Evolutionary conservation across 2,888 invertebrate species (phyloP).

Genomic region (Iphiclides podalirius): DNA sequence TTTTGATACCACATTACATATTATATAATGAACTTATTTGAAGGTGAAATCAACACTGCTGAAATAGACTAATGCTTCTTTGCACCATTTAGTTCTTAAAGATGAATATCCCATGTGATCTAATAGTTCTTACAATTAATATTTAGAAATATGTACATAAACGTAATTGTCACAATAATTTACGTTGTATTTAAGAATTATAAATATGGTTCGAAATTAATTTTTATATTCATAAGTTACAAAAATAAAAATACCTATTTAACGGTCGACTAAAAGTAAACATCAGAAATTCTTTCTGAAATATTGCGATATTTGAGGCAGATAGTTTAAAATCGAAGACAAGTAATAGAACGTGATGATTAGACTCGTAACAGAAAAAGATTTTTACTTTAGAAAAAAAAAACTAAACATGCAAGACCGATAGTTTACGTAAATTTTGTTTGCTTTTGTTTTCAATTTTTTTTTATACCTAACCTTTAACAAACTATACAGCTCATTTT

Average conservation of each 20-base stretch:
- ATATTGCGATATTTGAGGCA: neutral
- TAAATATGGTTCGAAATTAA: neutral
- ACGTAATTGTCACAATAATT: neutral
- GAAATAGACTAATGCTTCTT: neutral
- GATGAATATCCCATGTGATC: neutral
- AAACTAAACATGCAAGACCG: too few species aligned
- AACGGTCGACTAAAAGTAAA: neutral
- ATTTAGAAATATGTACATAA: neutral
- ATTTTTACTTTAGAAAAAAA: neutral
- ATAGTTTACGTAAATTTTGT: too few species aligned
- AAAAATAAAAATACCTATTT: neutral
- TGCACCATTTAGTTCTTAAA: neutral
- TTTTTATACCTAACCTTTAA: too few species aligned
- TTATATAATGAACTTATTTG: too few species aligned
- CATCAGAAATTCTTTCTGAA: neutral
- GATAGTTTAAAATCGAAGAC: neutral
- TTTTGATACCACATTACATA: neutral
- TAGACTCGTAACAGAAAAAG: too few species aligned
- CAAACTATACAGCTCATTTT: too few species aligned
- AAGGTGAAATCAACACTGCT: neutral
- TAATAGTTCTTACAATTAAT: neutral
- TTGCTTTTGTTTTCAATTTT: too few species aligned
- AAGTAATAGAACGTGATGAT: too few species aligned
- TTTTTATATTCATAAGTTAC: too few species aligned
- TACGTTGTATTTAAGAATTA: neutral